Conservation (phyloP, 2,797 vertebrate species). For the Nyctibius grandis region DNA sequence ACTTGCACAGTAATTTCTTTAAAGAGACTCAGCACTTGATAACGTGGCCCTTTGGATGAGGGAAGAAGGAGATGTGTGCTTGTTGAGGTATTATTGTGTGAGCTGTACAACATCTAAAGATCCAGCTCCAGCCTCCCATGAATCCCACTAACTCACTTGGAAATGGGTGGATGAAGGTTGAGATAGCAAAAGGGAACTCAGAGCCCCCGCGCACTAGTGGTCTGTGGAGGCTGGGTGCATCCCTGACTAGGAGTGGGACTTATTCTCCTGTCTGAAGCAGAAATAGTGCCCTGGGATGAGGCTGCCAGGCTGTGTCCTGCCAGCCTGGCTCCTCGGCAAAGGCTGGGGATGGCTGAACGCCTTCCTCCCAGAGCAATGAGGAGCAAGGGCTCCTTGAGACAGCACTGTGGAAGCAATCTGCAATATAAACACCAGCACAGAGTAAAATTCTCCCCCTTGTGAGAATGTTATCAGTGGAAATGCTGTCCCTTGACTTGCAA, state of each 20-base stretch:
- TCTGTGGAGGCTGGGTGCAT: not conserved
- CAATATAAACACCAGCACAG: not conserved
- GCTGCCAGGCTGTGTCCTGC: not conserved
- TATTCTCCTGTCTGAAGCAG: not conserved
- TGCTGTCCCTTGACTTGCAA: not conserved
- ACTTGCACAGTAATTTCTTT: not conserved
- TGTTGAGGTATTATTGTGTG: not conserved
- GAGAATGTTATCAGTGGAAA: not conserved
- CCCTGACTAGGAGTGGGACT: not conserved
- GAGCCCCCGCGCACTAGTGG: accelerated
- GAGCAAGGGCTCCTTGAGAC: not conserved
- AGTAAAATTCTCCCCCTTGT: not conserved
- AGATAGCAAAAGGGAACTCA: not conserved
- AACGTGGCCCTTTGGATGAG: not conserved
- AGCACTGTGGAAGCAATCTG: not conserved
- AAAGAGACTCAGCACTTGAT: not conserved
- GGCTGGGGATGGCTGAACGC: not conserved
- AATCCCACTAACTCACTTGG: not conserved
- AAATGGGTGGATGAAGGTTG: not conserved
- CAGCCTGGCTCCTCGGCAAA: not conserved
- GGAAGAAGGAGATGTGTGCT: not conserved
- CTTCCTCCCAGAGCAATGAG: not conserved
- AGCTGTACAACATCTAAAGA: not conserved
- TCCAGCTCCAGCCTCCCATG: not conserved
- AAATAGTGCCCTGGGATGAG: not conserved